Base-by-base conservation (phyloP, 2,113 vertebrate genomes). In the Aphyosemion australe region DNA sequence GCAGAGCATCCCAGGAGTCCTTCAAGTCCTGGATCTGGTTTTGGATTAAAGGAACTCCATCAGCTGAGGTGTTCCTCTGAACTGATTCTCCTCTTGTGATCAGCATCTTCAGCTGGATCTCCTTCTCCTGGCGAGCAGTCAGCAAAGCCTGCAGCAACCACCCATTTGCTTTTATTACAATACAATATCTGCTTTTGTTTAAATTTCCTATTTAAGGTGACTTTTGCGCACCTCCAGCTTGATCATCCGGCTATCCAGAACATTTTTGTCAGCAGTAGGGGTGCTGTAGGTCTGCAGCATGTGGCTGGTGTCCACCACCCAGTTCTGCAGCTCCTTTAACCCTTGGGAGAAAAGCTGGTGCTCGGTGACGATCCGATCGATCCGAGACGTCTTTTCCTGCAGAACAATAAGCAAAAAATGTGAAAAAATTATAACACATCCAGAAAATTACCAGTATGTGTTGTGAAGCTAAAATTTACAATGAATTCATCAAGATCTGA, bases 21-120 rank as follows among this genome's bases (percentile, higher is more conserved):
- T 97, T 98, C 2, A 98, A 88, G 6, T 91, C 92, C 76, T 95
- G 95, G 55, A 99, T 90, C 18, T 97, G 95, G 54, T 88, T 90
- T 61, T 95, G 94, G 45, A 99, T 83, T 0, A 89, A 89, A 0
- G 93, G 90, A 1, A 93, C 69, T 8, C 97, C 97, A 58, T 97
- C 96, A 0, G 90, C 80, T 32, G 97, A 96, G 34, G 96, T 98
- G 84, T 95, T 98, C 74, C 97, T 95, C 70, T 98, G 92, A 61
- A 98, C 95, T 3, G 94, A 95, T 74, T 99, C 97, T 50, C 97
- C 97, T 88, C 95, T 92, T 39, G 95, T 94, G 73, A 95, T 82
- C 64, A 95, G 56, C 93, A 98, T 96, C 88, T 97, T 98, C 85
- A 99, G 92, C 84, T 98, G 95, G 52, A 99, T 96, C 94, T 99